Conservation (phyloP, 2,113 vertebrate genomes). For the Colistium nudipinnis region DNA sequence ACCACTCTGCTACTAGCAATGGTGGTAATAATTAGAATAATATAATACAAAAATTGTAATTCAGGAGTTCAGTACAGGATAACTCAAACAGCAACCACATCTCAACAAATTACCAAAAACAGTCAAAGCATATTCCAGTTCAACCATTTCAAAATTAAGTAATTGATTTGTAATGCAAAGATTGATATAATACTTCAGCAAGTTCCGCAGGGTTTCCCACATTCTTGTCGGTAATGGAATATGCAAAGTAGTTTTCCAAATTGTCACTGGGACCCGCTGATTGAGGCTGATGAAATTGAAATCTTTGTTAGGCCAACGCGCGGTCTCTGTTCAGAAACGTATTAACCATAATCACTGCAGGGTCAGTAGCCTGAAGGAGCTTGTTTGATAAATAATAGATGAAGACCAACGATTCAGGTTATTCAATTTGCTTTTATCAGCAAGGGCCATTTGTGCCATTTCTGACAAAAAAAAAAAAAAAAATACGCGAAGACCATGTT, state of each 20-base stretch:
- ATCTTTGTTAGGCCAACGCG: conserved; percentile 61
- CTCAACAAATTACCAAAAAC: conserved; percentile 34
- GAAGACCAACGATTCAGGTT: conserved; percentile 72
- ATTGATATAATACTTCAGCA: conserved; percentile 27
- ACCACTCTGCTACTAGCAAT: conserved; percentile 1
- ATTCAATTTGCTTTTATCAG: conserved; percentile 75
- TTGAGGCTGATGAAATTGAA: conserved; percentile 74
- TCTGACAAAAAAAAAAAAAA: conserved; percentile 63
- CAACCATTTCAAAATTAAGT: conserved; percentile 30
- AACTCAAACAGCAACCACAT: conserved; percentile 15
- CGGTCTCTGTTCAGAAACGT: conserved; percentile 58
- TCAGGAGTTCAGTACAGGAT: conserved; percentile 21
- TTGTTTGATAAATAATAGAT: conserved; percentile 71
- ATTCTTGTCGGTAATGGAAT: conserved; percentile 61
- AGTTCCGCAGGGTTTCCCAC: conserved; percentile 25
- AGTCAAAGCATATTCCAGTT: conserved; percentile 41
- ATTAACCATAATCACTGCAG: conserved; percentile 73
- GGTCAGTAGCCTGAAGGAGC: conserved; percentile 69
- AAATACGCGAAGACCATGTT: conserved; percentile 39
- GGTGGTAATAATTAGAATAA: conserved; percentile 49
- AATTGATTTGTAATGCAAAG: conserved; percentile 33
- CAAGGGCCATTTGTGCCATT: conserved; percentile 75
- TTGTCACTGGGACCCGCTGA: conserved; percentile 57
- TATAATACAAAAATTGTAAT: too few species aligned
- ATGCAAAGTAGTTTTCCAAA: conserved; percentile 68